phyloP scores from a whole-genome alignment of 2,888 invertebrate genomes.

The Agrochola circellaris region DNA sequence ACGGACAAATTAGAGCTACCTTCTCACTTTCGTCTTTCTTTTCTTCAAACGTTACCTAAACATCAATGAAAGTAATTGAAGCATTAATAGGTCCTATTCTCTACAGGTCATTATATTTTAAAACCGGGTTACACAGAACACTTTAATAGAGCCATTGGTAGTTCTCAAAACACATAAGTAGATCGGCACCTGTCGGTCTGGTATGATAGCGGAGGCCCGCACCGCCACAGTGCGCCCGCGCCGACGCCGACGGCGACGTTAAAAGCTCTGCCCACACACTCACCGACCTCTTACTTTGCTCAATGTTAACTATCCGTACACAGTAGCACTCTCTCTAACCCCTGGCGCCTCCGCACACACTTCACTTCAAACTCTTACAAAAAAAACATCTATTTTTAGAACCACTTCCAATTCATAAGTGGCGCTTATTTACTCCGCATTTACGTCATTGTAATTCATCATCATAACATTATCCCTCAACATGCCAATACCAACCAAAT shows the following conservation, averaged over 20 bases:
- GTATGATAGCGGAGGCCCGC: constrained; percentile 53
- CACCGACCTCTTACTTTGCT: constrained; percentile 60
- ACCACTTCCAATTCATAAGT: constrained; percentile 48
- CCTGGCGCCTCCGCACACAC: constrained; percentile 68
- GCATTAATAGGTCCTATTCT: constrained; percentile 38
- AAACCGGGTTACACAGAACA: constrained; percentile 52
- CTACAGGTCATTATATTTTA: constrained; percentile 40
- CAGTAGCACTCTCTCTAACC: constrained; percentile 65
- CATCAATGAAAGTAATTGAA: constrained; percentile 39
- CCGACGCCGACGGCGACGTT: constrained; percentile 66
- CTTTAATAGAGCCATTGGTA: constrained; percentile 62
- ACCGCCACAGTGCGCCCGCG: constrained; percentile 49
- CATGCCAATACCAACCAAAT: constrained; percentile 68
- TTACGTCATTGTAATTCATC: constrained; percentile 54
- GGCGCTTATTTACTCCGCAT: constrained; percentile 34
- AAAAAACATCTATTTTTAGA: constrained; percentile 55
- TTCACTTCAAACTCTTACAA: constrained; percentile 48
- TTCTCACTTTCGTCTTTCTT: not conserved
- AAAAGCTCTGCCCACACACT: constrained; percentile 65
- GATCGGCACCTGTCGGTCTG: constrained; percentile 70
- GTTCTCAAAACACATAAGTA: constrained; percentile 63
- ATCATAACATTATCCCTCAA: constrained; percentile 56
- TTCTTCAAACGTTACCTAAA: constrained; percentile 13
- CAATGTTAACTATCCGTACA: constrained; percentile 62
- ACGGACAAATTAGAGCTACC: not conserved